Conservation (phyloP, 2,113 vertebrate genomes). For the Sinocyclocheilus grahami region DNA sequence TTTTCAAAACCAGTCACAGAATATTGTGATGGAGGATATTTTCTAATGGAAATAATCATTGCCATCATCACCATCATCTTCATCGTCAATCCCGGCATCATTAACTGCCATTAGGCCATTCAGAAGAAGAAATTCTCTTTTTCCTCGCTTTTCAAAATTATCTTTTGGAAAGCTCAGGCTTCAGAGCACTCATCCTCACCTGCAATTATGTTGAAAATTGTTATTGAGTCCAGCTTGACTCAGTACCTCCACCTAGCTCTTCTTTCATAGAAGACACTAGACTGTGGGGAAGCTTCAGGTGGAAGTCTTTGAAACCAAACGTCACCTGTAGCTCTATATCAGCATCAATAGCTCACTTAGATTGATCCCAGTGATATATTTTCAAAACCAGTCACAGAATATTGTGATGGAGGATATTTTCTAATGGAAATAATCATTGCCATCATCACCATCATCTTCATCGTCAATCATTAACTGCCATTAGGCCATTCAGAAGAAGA, state of each 20-base stretch:
- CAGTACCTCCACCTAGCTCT: slow-evolving; percentile 64
- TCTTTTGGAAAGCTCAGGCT: slow-evolving; percentile 16
- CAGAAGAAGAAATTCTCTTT: slow-evolving; percentile 17
- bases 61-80: slow-evolving; percentile 41
- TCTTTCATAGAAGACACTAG: slow-evolving; percentile 50
- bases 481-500: slow-evolving; percentile 32
- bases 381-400: background rate
- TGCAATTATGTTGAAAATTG: slow-evolving; percentile 56
- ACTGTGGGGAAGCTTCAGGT: slow-evolving; percentile 14
- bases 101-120: slow-evolving; percentile 40
- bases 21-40: background rate
- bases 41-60: slow-evolving; percentile 21
- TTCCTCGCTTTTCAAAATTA: slow-evolving; percentile 22
- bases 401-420: background rate
- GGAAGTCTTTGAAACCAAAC: slow-evolving; percentile 21
- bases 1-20: background rate
- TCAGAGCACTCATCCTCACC: slow-evolving; percentile 25
- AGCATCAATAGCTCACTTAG: background rate
- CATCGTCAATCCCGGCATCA: slow-evolving; percentile 26
- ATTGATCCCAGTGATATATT: slow-evolving; percentile 19
- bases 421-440: slow-evolving; percentile 20
- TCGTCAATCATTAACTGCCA: slow-evolving; percentile 44
- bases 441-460: slow-evolving; percentile 40
- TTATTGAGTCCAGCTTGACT: slow-evolving; percentile 57
- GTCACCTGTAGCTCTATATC: background rate